Conservation (phyloP, 2,888 invertebrate genomes). For the Chloroclysta siterata region DNA sequence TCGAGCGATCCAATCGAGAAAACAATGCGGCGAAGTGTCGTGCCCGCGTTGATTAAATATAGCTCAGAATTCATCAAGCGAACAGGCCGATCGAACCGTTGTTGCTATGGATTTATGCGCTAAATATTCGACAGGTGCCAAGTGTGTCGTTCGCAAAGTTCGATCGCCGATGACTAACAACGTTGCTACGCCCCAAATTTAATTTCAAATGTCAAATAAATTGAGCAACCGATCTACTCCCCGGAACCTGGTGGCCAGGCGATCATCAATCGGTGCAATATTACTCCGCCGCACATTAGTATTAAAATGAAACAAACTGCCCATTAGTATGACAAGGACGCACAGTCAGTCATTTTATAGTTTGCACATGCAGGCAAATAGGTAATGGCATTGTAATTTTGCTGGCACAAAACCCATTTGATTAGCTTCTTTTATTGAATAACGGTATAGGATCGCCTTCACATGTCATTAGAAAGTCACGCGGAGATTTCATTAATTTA, state of each 20-base stretch:
- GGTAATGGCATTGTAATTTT: constrained; percentile 45
- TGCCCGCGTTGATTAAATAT: constrained; percentile 80
- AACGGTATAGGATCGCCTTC: constrained; percentile 64
- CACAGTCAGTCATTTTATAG: constrained; percentile 39
- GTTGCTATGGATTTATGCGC: constrained; percentile 84
- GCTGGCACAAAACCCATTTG: constrained; percentile 43
- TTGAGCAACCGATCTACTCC: constrained; percentile 70
- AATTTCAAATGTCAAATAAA: constrained; percentile 84
- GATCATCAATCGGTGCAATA: constrained; percentile 22
- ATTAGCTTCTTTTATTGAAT: constrained; percentile 52
- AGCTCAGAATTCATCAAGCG: constrained; percentile 82
- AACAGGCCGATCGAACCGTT: constrained; percentile 73
- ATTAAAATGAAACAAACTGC: constrained; percentile 22
- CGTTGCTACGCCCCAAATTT: constrained; percentile 84
- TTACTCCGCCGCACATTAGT: constrained; percentile 20
- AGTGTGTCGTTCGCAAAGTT: constrained; percentile 83
- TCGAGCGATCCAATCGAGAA: constrained; percentile 72
- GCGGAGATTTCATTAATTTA: constrained; percentile 72
- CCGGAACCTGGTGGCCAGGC: constrained; percentile 23
- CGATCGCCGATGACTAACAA: constrained; percentile 83
- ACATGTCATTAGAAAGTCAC: constrained; percentile 69
- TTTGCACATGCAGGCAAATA: constrained; percentile 42
- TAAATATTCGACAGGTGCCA: constrained; percentile 85
- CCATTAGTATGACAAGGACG: constrained; percentile 38
- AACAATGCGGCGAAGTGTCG: constrained; percentile 79